Conservation (phyloP, 2,797 vertebrate genomes). For the Phalanger gymnotis region DNA sequence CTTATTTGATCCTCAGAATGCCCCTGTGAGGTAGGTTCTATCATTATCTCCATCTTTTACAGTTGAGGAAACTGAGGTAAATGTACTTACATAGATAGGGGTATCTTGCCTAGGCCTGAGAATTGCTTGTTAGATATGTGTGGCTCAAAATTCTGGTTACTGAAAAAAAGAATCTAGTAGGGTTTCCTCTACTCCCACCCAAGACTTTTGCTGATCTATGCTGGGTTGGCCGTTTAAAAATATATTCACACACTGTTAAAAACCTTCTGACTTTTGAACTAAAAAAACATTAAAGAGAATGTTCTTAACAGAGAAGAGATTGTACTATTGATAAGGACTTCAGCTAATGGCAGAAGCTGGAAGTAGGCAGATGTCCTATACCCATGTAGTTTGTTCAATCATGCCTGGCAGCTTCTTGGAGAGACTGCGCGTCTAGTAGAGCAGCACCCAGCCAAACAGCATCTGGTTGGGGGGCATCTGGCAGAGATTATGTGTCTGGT, state of each 20-base stretch:
- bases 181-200: not conserved
- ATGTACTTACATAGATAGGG: not conserved
- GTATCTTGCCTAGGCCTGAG: not conserved
- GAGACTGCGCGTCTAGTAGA: no score
- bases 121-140: not conserved
- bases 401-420: not conserved
- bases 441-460: no score
- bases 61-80: not conserved
- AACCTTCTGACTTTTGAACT: no score
- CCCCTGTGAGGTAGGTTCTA: not conserved
- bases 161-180: not conserved
- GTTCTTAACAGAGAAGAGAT: no score
- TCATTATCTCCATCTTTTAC: not conserved
- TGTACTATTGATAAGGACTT: not conserved
- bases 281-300: no score
- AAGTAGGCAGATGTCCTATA: not conserved
- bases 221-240: not conserved
- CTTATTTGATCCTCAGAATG: not conserved
- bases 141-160: not conserved
- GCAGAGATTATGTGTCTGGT: not conserved
- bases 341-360: not conserved
- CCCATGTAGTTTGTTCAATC: not conserved
- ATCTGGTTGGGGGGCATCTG: no score
- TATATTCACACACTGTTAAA: not conserved
- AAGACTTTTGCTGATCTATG: not conserved